These are phyloP conservation scores for Peromyscus eremicus DNA, from an alignment of 2,797 vertebrate species.

Conservation along the genomic window DNA sequence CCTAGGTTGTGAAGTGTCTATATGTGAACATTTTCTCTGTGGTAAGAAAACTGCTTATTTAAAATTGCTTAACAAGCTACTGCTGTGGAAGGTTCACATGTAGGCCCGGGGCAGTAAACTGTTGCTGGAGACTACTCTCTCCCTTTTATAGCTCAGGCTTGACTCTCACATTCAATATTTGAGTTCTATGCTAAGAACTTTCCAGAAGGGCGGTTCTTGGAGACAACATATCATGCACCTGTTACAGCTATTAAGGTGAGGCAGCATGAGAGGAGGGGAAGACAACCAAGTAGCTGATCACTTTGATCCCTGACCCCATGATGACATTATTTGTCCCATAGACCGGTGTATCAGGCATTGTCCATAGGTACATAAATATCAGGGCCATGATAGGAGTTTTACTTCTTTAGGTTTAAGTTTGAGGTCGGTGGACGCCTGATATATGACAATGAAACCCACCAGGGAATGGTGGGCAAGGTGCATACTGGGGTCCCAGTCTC, in stretches of 20 bases:
- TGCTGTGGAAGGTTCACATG: conserved; percentile 51
- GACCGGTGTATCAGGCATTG: conserved; percentile 32
- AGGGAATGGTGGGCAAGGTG: background rate
- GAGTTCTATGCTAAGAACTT: conserved; percentile 39
- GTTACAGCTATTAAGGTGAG: conserved; percentile 67
- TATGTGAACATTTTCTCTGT: conserved; percentile 61
- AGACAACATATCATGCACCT: conserved; percentile 65
- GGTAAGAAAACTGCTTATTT: conserved; percentile 70
- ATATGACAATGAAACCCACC: background rate
- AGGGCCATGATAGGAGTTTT: conserved; percentile 23
- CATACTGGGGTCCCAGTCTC: background rate
- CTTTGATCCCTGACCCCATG: conserved; percentile 61
- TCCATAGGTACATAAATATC: conserved; percentile 55
- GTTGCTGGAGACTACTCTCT: background rate
- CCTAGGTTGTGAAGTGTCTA: background rate
- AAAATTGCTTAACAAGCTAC: conserved; percentile 66
- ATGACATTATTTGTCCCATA: conserved; percentile 31
- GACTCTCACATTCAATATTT: conserved; percentile 51
- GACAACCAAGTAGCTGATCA: conserved; percentile 43
- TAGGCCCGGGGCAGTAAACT: background rate
- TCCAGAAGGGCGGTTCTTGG: conserved; percentile 63
- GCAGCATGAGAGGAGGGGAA: conserved; percentile 50
- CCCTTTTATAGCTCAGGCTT: conserved; percentile 55
- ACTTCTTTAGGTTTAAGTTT: background rate
- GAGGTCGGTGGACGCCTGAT: background rate